Evolutionary conservation across 1,140 invertebrate genomes (phyloP).

Genomic region (Diabrotica undecimpunctata): DNA sequence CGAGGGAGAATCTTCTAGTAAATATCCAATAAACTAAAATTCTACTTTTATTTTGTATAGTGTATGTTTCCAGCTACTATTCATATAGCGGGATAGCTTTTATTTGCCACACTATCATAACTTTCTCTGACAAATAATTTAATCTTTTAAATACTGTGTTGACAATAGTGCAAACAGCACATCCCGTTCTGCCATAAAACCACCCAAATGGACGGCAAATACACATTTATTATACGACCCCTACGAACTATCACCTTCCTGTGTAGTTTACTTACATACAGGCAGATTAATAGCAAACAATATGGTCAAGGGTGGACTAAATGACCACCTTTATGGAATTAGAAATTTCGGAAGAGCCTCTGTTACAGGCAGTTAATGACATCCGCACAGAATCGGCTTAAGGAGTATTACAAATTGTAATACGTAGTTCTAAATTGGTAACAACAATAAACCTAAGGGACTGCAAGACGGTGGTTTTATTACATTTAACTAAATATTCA

Average conservation of each 20-base stretch:
- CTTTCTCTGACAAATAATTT: conserved; percentile 2
- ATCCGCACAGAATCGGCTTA: not conserved
- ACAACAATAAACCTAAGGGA: too few species aligned
- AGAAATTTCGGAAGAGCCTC: conserved; percentile 19
- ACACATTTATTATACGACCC: conserved; percentile 10
- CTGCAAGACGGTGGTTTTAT: too few species aligned
- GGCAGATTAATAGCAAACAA: conserved; percentile 29
- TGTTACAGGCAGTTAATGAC: conserved; percentile 21
- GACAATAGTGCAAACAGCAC: not conserved
- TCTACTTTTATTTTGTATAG: too few species aligned
- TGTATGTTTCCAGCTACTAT: too few species aligned
- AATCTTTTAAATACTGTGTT: not conserved
- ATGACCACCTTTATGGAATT: conserved; percentile 29
- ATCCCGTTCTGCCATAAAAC: too few species aligned
- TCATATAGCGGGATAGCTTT: too few species aligned
- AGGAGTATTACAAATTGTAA: not conserved
- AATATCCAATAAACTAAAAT: too few species aligned
- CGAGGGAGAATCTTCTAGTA: too few species aligned
- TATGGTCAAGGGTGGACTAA: conserved; percentile 26
- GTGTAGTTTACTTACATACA: conserved; percentile 27
- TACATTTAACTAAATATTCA: too few species aligned
- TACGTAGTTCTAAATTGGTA: too few species aligned
- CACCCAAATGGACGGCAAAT: not conserved
- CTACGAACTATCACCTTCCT: conserved; percentile 11
- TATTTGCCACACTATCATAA: conserved; percentile 1